phyloP scores from a whole-genome alignment of 2,888 invertebrate species.

The Falcaria lacertinaria region DNA sequence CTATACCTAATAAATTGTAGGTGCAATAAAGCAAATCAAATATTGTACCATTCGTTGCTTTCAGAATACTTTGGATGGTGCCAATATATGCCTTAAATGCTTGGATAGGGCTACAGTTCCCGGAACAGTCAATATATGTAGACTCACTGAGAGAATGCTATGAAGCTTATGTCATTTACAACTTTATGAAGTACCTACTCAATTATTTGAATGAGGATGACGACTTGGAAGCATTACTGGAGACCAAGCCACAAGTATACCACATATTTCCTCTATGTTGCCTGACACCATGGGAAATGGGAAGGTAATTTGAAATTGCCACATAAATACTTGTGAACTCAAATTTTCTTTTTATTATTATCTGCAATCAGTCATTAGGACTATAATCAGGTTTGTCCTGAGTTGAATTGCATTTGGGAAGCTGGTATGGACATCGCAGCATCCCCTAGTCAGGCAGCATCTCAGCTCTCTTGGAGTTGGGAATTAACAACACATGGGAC shows the following conservation, averaged over 20 bases:
- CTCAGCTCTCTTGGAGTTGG: too few species aligned
- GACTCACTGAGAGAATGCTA: constrained; percentile 97
- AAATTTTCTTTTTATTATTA: too few species aligned
- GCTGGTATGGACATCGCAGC: too few species aligned
- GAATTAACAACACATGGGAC: too few species aligned
- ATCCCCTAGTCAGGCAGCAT: too few species aligned
- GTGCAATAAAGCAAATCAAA: too few species aligned
- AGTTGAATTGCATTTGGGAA: too few species aligned
- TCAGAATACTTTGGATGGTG: constrained; percentile 97
- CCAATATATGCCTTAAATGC: constrained; percentile 97
- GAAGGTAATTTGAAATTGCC: constrained; percentile 83
- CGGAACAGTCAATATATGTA: constrained; percentile 93
- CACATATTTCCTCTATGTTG: constrained; percentile 96
- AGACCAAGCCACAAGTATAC: constrained; percentile 90
- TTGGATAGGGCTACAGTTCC: constrained; percentile 93
- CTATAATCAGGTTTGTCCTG: too few species aligned
- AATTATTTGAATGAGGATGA: constrained; percentile 93
- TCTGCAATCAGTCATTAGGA: too few species aligned
- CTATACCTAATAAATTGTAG: too few species aligned
- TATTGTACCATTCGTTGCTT: too few species aligned
- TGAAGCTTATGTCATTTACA: constrained; percentile 98
- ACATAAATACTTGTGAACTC: too few species aligned
- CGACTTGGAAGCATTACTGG: constrained; percentile 90
- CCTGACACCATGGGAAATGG: constrained; percentile 95
- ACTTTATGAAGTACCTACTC: constrained; percentile 96